Evolutionary conservation across 2,888 invertebrate species (phyloP).

Genomic region (Iphiclides podalirius): DNA sequence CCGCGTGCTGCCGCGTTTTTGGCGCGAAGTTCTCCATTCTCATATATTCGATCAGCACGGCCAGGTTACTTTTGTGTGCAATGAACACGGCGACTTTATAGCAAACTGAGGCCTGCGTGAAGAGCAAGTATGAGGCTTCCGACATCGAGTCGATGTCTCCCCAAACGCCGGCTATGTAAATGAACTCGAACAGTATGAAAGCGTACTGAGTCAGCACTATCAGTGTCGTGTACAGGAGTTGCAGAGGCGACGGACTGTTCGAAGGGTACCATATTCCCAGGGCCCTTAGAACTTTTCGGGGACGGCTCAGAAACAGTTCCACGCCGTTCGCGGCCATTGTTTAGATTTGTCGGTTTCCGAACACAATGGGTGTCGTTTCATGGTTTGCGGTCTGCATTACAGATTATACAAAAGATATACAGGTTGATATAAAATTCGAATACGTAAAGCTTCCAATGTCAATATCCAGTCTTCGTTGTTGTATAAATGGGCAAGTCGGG

Average conservation of each 20-base stretch:
- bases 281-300: constrained; percentile 45
- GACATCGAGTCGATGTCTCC: constrained; percentile 61
- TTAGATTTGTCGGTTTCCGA: too few species aligned
- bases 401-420: too few species aligned
- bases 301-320: constrained; percentile 44
- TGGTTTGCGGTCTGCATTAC: too few species aligned
- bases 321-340: constrained; percentile 41
- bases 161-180: constrained; percentile 57
- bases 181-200: constrained; percentile 56
- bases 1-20: constrained; percentile 44
- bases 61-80: constrained; percentile 44
- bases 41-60: constrained; percentile 46
- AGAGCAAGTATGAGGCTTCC: constrained; percentile 58
- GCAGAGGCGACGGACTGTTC: constrained; percentile 34
- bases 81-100: constrained; percentile 58
- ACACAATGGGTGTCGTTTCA: too few species aligned
- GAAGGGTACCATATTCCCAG: constrained; percentile 56
- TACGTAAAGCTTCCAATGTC: too few species aligned
- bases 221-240: constrained; percentile 42
- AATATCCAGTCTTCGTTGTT: too few species aligned
- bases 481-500: too few species aligned
- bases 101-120: constrained; percentile 63
- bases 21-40: constrained; percentile 45
- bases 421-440: background rate
- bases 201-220: constrained; percentile 53